A percentile compares a stretch with the other conserved stretches of the same genome.
Evolutionary conservation across 1,140 invertebrate genomes (phyloP).

Genomic region (Drosophila kurseongensis): DNA sequence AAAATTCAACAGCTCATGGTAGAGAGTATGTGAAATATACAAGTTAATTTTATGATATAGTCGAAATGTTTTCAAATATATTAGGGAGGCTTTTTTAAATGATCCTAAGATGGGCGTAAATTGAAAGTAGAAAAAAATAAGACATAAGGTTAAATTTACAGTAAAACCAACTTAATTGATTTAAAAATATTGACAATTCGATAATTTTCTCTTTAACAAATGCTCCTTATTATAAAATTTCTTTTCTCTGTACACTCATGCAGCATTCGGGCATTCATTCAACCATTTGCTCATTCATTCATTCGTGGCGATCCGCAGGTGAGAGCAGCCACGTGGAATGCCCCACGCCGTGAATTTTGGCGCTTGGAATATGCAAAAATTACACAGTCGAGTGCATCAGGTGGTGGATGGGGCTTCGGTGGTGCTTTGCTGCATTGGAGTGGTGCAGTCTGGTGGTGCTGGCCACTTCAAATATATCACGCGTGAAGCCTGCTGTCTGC

Average conservation of each 20-base stretch:
- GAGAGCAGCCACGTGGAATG: conserved; percentile 78
- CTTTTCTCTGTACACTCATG: conserved; percentile 16
- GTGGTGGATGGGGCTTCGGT: conserved; percentile 14
- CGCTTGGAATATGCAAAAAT: conserved; percentile 76
- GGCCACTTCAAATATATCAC: conserved; percentile 81
- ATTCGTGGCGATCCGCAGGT: conserved; percentile 77
- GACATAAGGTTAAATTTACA: too few relatives aligned
- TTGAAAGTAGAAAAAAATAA: background rate
- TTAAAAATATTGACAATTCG: too few relatives aligned
- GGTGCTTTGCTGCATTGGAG: background rate
- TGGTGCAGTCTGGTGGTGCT: conserved; percentile 2
- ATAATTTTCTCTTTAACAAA: too few relatives aligned
- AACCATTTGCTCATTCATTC: conserved; percentile 50
- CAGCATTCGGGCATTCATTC: conserved; percentile 54
- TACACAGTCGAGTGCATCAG: conserved; percentile 73
- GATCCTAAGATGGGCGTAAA: background rate
- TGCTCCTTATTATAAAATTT: background rate
- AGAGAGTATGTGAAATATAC: too few relatives aligned
- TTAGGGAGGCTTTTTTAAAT: too few relatives aligned
- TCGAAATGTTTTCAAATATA: too few relatives aligned
- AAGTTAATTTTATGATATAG: too few relatives aligned
- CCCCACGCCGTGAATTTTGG: conserved; percentile 48
- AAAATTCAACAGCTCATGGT: background rate
- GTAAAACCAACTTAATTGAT: too few relatives aligned
- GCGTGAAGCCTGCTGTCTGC: conserved; percentile 66